Evolutionary conservation across 2,113 vertebrate species (phyloP).

Genomic region (Mormyrus lacerda): DNA sequence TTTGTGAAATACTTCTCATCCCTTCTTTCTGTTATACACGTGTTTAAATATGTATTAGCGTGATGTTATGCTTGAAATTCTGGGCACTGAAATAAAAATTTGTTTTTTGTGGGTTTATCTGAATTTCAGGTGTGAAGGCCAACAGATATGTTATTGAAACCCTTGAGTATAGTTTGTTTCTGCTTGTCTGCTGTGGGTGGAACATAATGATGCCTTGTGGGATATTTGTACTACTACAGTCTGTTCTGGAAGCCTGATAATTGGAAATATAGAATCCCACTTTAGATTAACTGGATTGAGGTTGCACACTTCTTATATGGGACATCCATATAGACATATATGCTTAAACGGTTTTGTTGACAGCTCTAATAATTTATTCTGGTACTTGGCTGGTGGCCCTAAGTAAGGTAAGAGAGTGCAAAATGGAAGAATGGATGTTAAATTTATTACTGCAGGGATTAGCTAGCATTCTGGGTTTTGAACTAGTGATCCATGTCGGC

Average conservation of each 20-base stretch:
- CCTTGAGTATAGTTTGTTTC: neutral
- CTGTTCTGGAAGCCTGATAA: neutral
- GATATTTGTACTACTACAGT: neutral
- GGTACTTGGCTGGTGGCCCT: neutral
- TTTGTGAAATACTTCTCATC: neutral
- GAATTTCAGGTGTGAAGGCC: neutral
- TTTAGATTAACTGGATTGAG: neutral
- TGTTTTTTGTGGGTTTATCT: neutral
- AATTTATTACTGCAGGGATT: neutral
- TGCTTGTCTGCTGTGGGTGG: neutral
- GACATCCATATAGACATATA: neutral
- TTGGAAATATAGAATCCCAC: neutral
- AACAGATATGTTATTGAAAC: neutral
- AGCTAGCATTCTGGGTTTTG: neutral
- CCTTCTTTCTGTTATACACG: neutral
- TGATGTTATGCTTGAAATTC: neutral
- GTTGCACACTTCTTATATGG: neutral
- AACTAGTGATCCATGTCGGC: neutral
- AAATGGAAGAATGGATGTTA: neutral
- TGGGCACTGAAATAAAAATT: neutral
- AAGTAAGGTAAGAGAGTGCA: neutral
- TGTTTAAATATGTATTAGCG: conserved; percentile 4
- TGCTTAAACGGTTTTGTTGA: neutral
- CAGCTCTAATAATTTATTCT: neutral
- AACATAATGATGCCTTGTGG: neutral